These are phyloP conservation scores for Ichneumoninae sp. DNA, from an alignment of 2,888 invertebrate species.

Conservation along the genomic window DNA sequence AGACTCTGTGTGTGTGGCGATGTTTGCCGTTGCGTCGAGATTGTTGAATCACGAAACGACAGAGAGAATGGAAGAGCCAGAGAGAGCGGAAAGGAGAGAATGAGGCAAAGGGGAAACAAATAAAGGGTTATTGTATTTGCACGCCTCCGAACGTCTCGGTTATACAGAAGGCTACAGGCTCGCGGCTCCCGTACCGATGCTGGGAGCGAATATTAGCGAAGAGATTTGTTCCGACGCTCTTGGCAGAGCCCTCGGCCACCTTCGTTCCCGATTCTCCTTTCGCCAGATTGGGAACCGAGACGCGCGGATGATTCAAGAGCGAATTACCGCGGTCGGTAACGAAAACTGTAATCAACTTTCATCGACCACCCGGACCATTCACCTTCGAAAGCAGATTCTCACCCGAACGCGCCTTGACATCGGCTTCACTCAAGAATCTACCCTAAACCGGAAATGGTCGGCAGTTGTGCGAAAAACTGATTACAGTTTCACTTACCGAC, in stretches of 20 bases:
- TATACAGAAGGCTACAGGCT: constrained; percentile 54
- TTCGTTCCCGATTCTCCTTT: constrained; percentile 18
- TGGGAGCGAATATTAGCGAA: constrained; percentile 46
- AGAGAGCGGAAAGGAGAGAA: constrained; percentile 53
- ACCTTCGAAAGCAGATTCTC: no score
- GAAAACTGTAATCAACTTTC: no score
- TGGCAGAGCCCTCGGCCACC: constrained; percentile 44
- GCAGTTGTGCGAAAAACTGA: no score
- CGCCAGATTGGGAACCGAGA: not conserved
- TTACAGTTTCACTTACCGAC: no score
- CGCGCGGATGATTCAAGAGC: not conserved
- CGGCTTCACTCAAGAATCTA: not conserved
- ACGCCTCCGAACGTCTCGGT: constrained; percentile 74
- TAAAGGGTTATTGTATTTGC: constrained; percentile 84
- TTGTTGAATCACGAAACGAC: constrained; percentile 81
- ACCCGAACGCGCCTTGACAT: no score
- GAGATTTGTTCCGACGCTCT: constrained; percentile 57
- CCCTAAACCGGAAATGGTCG: no score
- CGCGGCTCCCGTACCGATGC: constrained; percentile 48
- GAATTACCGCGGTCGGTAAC: not conserved
- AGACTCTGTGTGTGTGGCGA: constrained; percentile 66
- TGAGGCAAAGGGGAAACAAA: constrained; percentile 78
- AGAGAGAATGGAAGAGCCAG: constrained; percentile 38
- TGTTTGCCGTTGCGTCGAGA: constrained; percentile 81
- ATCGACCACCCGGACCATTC: no score